Base-by-base conservation (phyloP, 2,113 vertebrate genomes). In the Carassius auratus region DNA sequence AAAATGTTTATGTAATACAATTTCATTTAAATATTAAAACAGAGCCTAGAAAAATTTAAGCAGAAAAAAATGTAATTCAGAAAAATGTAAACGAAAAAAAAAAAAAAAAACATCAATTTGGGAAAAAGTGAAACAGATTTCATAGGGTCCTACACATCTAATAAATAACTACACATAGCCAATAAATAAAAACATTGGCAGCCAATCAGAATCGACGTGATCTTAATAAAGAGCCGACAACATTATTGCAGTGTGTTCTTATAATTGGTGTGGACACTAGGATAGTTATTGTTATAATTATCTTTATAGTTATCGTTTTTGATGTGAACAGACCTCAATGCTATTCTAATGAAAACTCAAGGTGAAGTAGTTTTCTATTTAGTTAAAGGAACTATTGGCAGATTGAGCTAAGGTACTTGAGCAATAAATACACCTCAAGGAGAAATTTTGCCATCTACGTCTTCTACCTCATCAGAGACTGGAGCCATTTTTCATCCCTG, bases 381-480 rank as follows among this genome's bases (percentile, higher is more conserved):
- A 74, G 21, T 23, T 13, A 21, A 38, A 48, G 71, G 21, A 74
- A 14, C 21, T 45, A 5, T 57, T 78, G 30, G 30, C 30, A 38
- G 8, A 13, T 38, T 21, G 7, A 59, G 19, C 55, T 2, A n/a
- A 36, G 30, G 42, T 61, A 42, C 55, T 45, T 45, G 42, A 45
- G 42, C 42, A 45, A 45, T 45, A 45, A 45, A 45, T 45, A 45
- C 42, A 45, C 42, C 42, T 45, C 42, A 45, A 21, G 52, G 5
- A 79, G 21, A 80, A 8, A 48, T 52, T 59, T 21, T 10, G 9
- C 42, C 42, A 30, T 45, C 42, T 45, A 3, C 8, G 42, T 68
- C 26, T 68, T n/a, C 76, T 82, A 15, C 45, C 73, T 83, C 61
- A 86, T 86, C 55, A 81, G 10, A 38, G 77, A 68, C 76, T 66